These are phyloP conservation scores for Clinocottus analis DNA, from an alignment of 2,113 vertebrate species.

Conservation along the genomic window DNA sequence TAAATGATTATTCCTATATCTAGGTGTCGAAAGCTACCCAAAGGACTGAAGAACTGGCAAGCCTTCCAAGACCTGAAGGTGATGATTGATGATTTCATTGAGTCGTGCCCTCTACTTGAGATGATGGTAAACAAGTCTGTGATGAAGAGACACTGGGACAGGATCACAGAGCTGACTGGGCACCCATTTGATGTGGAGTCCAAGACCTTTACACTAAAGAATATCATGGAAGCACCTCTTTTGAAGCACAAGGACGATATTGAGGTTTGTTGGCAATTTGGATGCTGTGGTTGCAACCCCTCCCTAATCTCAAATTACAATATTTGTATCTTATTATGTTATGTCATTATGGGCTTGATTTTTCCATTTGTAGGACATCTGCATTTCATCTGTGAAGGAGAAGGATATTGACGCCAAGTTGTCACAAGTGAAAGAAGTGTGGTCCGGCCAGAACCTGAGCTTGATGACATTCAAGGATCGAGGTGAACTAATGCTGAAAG, in stretches of 20 bases:
- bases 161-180: slow-evolving; percentile 55
- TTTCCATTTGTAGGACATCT: slow-evolving; percentile 57
- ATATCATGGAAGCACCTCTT: slow-evolving; percentile 59
- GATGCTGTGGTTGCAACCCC: not conserved
- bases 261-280: slow-evolving; percentile 47
- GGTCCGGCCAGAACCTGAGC: slow-evolving; percentile 41
- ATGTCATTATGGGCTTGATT: not conserved
- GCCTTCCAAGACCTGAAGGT: slow-evolving; percentile 87
- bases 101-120: slow-evolving; percentile 65
- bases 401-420: slow-evolving; percentile 65
- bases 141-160: slow-evolving; percentile 58
- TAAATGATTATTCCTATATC: not conserved
- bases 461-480: slow-evolving; percentile 54
- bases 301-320: not conserved
- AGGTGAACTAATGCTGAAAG: slow-evolving; percentile 63
- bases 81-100: slow-evolving; percentile 84
- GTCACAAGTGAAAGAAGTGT: slow-evolving; percentile 53
- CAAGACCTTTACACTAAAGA: slow-evolving; percentile 28
- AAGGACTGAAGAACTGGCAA: slow-evolving; percentile 59
- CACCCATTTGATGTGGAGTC: slow-evolving; percentile 59
- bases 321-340: not conserved
- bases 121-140: slow-evolving; percentile 68
- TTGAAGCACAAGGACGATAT: slow-evolving; percentile 58
- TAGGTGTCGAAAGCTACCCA: slow-evolving; percentile 63
- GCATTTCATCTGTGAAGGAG: slow-evolving; percentile 64